Base-by-base conservation (phyloP, 2,797 vertebrate genomes). In the Scleropages formosus region DNA sequence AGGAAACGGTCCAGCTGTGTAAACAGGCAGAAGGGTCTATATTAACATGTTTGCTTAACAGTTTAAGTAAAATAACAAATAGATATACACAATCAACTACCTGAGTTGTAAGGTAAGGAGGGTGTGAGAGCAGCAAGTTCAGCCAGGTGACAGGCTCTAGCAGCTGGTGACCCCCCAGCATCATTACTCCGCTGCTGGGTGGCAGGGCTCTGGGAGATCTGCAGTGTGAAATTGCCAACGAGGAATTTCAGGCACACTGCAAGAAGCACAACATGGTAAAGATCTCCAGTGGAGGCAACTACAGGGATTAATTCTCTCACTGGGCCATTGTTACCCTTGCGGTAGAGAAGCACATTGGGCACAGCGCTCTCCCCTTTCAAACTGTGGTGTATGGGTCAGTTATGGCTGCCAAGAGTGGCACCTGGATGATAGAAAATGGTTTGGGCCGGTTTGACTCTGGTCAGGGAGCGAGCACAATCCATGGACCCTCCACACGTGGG, bases 231-330 rank as follows among this genome's bases (percentile, higher is more conserved):
- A 18, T 70, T 24, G 8, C 1, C 15, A 22, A 22, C 12, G 53
- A 15, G 49, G 24, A 70, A 31, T 70, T 70, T 24, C 67, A 70
- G 67, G 67, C 49, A 26, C 22, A 51, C 15, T 22, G 11, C 18
- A 69, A 20, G 12, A 4, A 69, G 69, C 24, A 4, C 4, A 24
- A 47, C 66, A 24, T 13, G n/a, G 24, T 49, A 51, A 20, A 61
- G 66, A 49, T 20, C 66, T 46, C 47, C 12, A 53, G 47, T 8
- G 24, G 12, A 20, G 0, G 12, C 49, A 20, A 24, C 20, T 49
- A 13, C 9, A 12, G 49, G 20, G 20, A 11, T 68, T 49, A 20
- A 46, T 20, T 67, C 8, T 63, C 24, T 26, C 27, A 24, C 4
- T 44, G 13, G 63, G 27, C 12, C n/a, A 39, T 39, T 39, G 31